These are phyloP conservation scores for Turdus rufiventris DNA, from an alignment of 2,113 vertebrate genomes.

Conservation along the genomic window DNA sequence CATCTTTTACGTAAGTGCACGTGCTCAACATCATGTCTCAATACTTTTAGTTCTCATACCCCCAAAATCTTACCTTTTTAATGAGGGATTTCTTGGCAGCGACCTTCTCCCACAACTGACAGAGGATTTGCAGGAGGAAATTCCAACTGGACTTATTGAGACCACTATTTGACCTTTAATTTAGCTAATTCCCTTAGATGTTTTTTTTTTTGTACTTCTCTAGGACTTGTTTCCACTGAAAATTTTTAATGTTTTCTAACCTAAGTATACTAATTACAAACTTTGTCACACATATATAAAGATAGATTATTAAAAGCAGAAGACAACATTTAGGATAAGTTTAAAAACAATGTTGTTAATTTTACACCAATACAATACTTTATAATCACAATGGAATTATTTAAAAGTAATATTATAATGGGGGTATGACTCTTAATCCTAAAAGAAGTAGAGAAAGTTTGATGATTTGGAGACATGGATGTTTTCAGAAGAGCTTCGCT, in stretches of 20 bases:
- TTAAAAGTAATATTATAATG: not conserved
- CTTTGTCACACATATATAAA: not conserved
- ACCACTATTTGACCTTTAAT: not conserved
- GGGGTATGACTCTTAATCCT: not conserved
- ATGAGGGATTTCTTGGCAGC: not conserved
- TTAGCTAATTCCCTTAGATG: not conserved
- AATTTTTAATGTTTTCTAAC: not conserved
- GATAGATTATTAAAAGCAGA: not conserved
- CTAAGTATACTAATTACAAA: not conserved
- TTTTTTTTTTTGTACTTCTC: not conserved
- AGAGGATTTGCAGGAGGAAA: not conserved
- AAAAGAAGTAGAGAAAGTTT: not conserved
- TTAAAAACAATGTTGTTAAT: not conserved
- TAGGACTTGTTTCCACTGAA: not conserved
- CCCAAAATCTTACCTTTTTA: not conserved
- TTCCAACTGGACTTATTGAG: not conserved
- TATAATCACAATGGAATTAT: not conserved
- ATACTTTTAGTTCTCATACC: not conserved
- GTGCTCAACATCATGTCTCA: not conserved
- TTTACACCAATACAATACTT: not conserved
- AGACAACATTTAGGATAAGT: not conserved
- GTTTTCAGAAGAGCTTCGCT: not conserved
- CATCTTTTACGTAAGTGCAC: not conserved
- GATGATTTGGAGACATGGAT: not conserved
- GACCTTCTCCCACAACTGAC: not conserved